phyloP scores from a whole-genome alignment of 2,888 invertebrate species.

The Diplolepis rosae region DNA sequence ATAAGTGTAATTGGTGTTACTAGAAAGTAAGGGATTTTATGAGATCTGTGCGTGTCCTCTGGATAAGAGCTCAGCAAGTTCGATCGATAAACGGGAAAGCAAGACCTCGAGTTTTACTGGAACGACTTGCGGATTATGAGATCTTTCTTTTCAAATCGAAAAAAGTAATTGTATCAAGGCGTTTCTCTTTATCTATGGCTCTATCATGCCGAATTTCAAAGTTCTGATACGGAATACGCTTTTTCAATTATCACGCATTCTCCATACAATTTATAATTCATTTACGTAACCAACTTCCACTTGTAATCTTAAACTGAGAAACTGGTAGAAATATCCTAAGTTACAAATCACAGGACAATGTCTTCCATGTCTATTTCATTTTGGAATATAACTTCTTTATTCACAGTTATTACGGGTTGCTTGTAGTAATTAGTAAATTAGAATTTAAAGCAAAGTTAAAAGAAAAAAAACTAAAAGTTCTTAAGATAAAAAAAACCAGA shows the following conservation, averaged over 20 bases:
- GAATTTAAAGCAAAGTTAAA: too few relatives aligned
- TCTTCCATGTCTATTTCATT: too few relatives aligned
- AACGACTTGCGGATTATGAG: neutral
- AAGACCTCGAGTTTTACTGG: constrained; percentile 17
- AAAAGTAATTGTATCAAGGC: constrained; percentile 8
- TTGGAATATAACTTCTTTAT: too few relatives aligned
- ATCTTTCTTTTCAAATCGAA: neutral
- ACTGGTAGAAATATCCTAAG: too few relatives aligned
- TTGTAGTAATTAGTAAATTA: too few relatives aligned
- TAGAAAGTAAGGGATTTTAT: constrained; percentile 14
- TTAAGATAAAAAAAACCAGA: too few relatives aligned
- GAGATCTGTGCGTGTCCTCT: constrained; percentile 18
- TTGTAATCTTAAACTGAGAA: too few relatives aligned
- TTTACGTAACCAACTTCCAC: neutral
- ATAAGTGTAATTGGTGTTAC: neutral
- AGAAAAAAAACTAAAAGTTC: too few relatives aligned
- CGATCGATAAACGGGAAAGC: constrained; percentile 23
- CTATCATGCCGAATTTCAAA: neutral
- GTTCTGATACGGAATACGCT: neutral
- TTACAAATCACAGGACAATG: too few relatives aligned
- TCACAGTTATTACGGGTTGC: too few relatives aligned
- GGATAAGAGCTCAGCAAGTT: constrained; percentile 8
- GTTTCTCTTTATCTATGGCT: constrained; percentile 1
- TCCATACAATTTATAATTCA: neutral
- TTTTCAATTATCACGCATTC: neutral